Percentiles rank a stretch among this genome's conserved stretches.
phyloP scores from a whole-genome alignment of 2,888 invertebrate genomes.

The Conchocele bisecta region DNA sequence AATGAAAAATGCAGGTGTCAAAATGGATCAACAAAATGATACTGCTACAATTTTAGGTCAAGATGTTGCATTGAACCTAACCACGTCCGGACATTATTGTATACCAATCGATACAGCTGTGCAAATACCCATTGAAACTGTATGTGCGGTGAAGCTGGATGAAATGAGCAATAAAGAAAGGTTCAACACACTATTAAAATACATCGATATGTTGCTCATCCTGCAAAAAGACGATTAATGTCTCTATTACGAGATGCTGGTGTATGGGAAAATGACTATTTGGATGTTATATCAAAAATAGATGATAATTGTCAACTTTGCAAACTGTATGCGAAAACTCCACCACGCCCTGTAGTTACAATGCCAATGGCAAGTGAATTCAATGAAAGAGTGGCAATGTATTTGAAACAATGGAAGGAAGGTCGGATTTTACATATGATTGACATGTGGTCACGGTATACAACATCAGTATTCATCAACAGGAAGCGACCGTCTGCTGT shows the following conservation, averaged over 20 bases:
- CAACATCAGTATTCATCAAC: slow-evolving; percentile 30
- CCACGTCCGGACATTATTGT: slow-evolving; percentile 48
- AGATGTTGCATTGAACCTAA: slow-evolving; percentile 32
- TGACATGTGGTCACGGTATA: slow-evolving; percentile 46
- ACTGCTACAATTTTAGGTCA: slow-evolving; percentile 34
- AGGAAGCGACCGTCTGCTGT: slow-evolving; percentile 23
- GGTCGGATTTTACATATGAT: slow-evolving; percentile 47
- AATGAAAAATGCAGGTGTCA: slow-evolving; percentile 42
- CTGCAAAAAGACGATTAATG: slow-evolving; percentile 11
- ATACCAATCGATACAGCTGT: slow-evolving; percentile 34
- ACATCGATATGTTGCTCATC: slow-evolving; percentile 34
- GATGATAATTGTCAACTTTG: slow-evolving; percentile 26
- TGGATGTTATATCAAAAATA: slow-evolving; percentile 2
- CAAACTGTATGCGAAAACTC: slow-evolving; percentile 16
- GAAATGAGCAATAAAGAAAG: background rate
- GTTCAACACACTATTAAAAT: slow-evolving; percentile 1
- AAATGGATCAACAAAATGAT: slow-evolving; percentile 46
- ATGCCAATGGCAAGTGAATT: slow-evolving; percentile 27
- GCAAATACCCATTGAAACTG: background rate
- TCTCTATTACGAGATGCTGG: slow-evolving; percentile 31
- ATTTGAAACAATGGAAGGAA: slow-evolving; percentile 46
- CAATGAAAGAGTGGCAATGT: slow-evolving; percentile 51
- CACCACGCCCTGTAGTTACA: slow-evolving; percentile 23
- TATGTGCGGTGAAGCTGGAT: background rate
- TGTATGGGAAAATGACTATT: slow-evolving; percentile 13